Evolutionary conservation across 2,113 vertebrate species (phyloP).

Genomic region (Myrmecobius fasciatus): DNA sequence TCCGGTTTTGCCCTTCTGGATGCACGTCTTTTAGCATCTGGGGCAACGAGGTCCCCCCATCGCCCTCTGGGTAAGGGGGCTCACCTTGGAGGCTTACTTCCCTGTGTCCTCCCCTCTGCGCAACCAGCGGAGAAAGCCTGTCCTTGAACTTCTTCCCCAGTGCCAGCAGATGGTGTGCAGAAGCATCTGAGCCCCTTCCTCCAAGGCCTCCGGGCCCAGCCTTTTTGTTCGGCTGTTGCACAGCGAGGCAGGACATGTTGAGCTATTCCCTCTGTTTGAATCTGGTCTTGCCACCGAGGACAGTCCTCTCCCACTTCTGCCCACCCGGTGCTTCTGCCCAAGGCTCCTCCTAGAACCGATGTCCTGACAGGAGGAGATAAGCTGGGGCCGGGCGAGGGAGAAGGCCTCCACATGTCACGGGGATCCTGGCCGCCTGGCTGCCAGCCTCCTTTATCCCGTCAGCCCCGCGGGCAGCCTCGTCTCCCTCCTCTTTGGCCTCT

Average conservation of each 20-base stretch:
- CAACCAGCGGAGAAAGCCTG: slow-evolving; percentile 6
- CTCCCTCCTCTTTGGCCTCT: slow-evolving; percentile 47
- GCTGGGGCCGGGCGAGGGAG: background rate
- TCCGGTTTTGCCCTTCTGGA: background rate
- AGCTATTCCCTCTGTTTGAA: slow-evolving; percentile 48
- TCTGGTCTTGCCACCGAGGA: slow-evolving; percentile 46
- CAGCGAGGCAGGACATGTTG: slow-evolving; percentile 7
- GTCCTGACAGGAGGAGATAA: slow-evolving; percentile 32
- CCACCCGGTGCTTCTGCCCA: slow-evolving; percentile 35
- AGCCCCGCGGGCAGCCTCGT: slow-evolving; percentile 49
- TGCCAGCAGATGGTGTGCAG: slow-evolving; percentile 78
- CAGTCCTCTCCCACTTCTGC: background rate
- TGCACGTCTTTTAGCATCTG: background rate
- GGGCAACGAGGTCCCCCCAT: background rate
- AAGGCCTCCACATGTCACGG: background rate
- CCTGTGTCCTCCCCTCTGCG: slow-evolving; percentile 10
- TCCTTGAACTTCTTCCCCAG: slow-evolving; percentile 41
- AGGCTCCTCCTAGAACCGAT: slow-evolving; percentile 39
- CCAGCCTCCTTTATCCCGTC: slow-evolving; percentile 59
- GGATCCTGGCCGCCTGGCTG: slow-evolving; percentile 21
- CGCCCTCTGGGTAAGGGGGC: slow-evolving; percentile 22
- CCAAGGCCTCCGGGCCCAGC: slow-evolving; percentile 21
- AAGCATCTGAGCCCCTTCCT: slow-evolving; percentile 59
- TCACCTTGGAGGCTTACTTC: slow-evolving; percentile 7
- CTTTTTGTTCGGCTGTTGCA: slow-evolving; percentile 56